Conservation (phyloP, 2,888 invertebrate genomes). For the Trachelus troglodyta region DNA sequence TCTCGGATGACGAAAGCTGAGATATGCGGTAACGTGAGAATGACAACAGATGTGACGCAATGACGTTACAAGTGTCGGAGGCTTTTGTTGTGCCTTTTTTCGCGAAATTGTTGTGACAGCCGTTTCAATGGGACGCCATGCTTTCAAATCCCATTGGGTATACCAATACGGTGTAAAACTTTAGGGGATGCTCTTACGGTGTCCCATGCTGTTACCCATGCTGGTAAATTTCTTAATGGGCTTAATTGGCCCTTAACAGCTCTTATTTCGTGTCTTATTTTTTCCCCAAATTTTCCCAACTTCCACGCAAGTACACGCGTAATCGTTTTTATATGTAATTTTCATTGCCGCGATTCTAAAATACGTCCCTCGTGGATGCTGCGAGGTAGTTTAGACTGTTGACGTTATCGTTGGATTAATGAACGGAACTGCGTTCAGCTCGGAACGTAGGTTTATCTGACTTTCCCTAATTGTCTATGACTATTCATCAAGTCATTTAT, state of each 20-base stretch:
- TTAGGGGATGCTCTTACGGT: neutral
- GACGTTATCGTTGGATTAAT: conserved; percentile 9
- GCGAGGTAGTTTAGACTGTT: neutral
- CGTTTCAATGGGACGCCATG: conserved; percentile 36
- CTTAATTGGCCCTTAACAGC: neutral
- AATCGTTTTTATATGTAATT: neutral
- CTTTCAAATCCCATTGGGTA: neutral
- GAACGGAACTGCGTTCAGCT: neutral
- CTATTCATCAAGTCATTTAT: conserved; percentile 57
- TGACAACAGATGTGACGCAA: conserved; percentile 60
- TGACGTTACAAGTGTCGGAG: conserved; percentile 56
- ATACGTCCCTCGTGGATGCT: neutral
- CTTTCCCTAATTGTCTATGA: conserved; percentile 49
- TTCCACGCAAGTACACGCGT: neutral
- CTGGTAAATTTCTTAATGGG: neutral
- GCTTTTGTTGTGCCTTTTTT: conserved; percentile 45
- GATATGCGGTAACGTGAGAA: conserved; percentile 57
- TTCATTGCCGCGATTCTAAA: neutral
- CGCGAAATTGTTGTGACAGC: conserved; percentile 59
- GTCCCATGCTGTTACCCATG: neutral
- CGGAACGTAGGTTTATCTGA: conserved; percentile 34
- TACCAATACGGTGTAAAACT: neutral
- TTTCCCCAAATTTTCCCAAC: neutral
- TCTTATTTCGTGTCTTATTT: neutral
- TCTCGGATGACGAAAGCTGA: conserved; percentile 38